Base-by-base conservation (phyloP, 2,888 invertebrate species). In the Hymenopus coronatus region DNA sequence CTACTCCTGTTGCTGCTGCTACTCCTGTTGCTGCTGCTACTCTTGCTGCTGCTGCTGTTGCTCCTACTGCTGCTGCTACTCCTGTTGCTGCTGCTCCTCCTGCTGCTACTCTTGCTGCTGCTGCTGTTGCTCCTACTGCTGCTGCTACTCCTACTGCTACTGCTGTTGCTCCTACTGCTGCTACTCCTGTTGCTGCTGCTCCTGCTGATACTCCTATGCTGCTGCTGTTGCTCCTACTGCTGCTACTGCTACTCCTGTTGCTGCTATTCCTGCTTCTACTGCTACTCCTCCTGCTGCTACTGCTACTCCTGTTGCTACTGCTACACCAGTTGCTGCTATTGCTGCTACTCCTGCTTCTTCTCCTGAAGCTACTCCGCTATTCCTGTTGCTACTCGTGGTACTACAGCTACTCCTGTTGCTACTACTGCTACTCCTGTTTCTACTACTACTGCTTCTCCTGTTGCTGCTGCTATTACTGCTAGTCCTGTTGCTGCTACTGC, bases 151-250 rank as follows among this genome's bases (percentile, higher is more conserved):
- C 12, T 83, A 9, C n/a, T 14, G 20, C 12, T 83, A 9, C 15
- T 83, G 14, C 46, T 9, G 14, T 14, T 14, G 14, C 46, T 8
- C 1, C 46, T 14, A 9, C 9, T 46, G 14, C 46, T 9, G 14
- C 46, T 9, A 9, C 46, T 46, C 1, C 46, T 9, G 14, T 8
- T 46, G 14, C 9, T 8, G 14, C 46, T 9, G 14, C 46, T 46
- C 2, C 9, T 14, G 15, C 2, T 46, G 15, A 3, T 9, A 9
- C 9, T 46, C 1, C 81, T 81, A 20, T 20, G 12, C 9, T 46
- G n/a, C n/a, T 15, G 4, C 4, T 25, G n/a, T n/a, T 28, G n/a
- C 30, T 3, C 0, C n/a, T 15, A 3, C 27, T 0, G 15, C 0
- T 30, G 4, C 83, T 9, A 9, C 9, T 14, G 15, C 46, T 8